Evolutionary conservation across 2,797 vertebrate genomes (phyloP).

Genomic region (Intellagama lesueurii): DNA sequence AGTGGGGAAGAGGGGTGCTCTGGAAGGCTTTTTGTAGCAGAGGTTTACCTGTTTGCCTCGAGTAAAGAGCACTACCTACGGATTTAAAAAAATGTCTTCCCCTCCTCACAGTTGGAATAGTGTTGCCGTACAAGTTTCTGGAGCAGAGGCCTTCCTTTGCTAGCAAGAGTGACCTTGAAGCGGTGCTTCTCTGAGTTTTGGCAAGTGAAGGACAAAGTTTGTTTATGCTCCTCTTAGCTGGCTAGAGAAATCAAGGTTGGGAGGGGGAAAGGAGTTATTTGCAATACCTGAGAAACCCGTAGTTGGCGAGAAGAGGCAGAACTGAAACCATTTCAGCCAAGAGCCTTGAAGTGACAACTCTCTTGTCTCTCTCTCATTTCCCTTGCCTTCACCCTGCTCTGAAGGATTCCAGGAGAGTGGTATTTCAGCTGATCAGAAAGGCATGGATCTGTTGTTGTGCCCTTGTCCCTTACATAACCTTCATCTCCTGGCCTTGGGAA

Average conservation of each 20-base stretch:
- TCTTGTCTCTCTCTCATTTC: conserved; percentile 38
- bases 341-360: background rate
- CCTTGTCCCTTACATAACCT: background rate
- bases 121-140: conserved; percentile 81
- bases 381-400: background rate
- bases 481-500: conserved; percentile 31
- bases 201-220: conserved; percentile 92
- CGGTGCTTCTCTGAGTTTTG: conserved; percentile 81
- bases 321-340: conserved; percentile 53
- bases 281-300: conserved; percentile 37
- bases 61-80: background rate
- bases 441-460: conserved; percentile 30
- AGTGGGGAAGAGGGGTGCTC: conserved; percentile 16
- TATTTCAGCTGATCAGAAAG: conserved; percentile 22
- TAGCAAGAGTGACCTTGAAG: conserved; percentile 93
- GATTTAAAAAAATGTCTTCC: conserved; percentile 37
- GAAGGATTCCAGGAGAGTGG: conserved; percentile 48
- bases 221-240: conserved; percentile 64
- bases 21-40: conserved; percentile 48
- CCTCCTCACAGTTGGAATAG: conserved; percentile 47
- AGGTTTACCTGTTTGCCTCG: conserved; percentile 56
- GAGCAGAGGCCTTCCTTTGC: conserved; percentile 69
- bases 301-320: conserved; percentile 40
- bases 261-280: conserved; percentile 37
- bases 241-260: conserved; percentile 49